phyloP scores from a whole-genome alignment of 2,888 invertebrate species.

The Adelphocoris suturalis region DNA sequence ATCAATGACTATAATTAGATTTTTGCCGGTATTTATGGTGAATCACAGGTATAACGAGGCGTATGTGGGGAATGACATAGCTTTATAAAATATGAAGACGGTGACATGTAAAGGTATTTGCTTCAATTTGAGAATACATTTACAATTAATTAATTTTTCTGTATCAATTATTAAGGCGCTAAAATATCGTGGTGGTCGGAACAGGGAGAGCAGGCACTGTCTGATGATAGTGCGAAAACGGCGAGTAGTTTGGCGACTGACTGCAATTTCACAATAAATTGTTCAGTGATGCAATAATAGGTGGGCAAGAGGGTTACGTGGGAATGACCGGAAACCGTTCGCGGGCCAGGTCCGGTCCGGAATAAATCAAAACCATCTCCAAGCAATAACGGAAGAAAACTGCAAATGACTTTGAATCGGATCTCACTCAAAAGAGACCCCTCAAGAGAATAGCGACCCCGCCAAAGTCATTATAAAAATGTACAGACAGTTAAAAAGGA shows the following conservation, averaged over 20 bases:
- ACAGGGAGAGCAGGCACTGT: too few species aligned
- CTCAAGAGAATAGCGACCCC: slow-evolving; percentile 27
- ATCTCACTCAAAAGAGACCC: slow-evolving; percentile 14
- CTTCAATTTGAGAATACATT: too few species aligned
- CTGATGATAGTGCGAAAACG: neutral
- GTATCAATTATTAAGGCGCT: neutral
- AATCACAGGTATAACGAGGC: too few species aligned
- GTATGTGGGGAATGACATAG: too few species aligned
- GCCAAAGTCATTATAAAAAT: slow-evolving; percentile 43
- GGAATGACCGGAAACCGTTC: slow-evolving; percentile 44
- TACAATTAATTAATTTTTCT: neutral
- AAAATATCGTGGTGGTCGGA: neutral
- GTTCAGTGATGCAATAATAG: slow-evolving; percentile 1
- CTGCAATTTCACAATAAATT: slow-evolving; percentile 4
- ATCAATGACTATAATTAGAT: too few species aligned
- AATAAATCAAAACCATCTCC: slow-evolving; percentile 41
- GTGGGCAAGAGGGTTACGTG: slow-evolving; percentile 23
- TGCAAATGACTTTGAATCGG: slow-evolving; percentile 25
- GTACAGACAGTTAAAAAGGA: slow-evolving; percentile 38
- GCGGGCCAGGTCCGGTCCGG: slow-evolving; percentile 4
- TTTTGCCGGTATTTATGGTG: too few species aligned
- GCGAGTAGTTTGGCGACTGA: neutral
- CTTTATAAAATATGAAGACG: too few species aligned
- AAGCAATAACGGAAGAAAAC: slow-evolving; percentile 40
- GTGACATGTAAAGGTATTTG: too few species aligned